Evolutionary conservation across 2,888 invertebrate species (phyloP), one percentile per base, ranked within the genome.

Genomic region (Diarsia dahlii): DNA sequence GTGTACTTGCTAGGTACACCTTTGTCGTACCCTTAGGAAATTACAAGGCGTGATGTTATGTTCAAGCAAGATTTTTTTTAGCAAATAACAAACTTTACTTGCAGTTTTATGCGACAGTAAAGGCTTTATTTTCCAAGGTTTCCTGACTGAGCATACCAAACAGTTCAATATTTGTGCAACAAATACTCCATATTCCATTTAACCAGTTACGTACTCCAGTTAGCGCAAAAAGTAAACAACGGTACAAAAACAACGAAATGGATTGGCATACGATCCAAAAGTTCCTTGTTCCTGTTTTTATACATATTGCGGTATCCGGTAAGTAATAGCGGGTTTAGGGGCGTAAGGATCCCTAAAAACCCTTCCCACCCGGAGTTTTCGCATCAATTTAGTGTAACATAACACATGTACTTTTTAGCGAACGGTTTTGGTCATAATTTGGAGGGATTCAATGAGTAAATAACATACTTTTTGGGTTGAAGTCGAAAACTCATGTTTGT

Each of bases 281-380:
- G 78, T 81, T 67, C 13, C 60, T 67, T 77, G 67, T 82, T 78
- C 39, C 23, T 45, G 78, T 77, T 83, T 84, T 84, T 83, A 84
- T 71, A 84, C 85, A 83, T 81, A 84, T 78, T 74, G 74, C 82
- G 85, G 78, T 65, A 73, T 73, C 54, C 76, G 34, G 74, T 84
- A 83, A 84, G 67, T 83, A 71, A 76, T 74, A 71, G 77, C 73
- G 80, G 78, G 52, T 34, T 76, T 52, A 66, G 66, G 83, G 70
- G 80, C 80, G 56, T 60, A 28, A 13, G 75, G 54, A 69, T 50
- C 77, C 77, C 71, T 56, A 65, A 78, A 82, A 82, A 84, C 81
- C 84, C 75, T 72, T 63, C 65, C 48, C 50, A 52, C 68, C 45
- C 68, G 39, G 75, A 76, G 65, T 69, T 60, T 76, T 76, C 80